Conservation (phyloP, 2,888 invertebrate species). For the Epinotia nisella region DNA sequence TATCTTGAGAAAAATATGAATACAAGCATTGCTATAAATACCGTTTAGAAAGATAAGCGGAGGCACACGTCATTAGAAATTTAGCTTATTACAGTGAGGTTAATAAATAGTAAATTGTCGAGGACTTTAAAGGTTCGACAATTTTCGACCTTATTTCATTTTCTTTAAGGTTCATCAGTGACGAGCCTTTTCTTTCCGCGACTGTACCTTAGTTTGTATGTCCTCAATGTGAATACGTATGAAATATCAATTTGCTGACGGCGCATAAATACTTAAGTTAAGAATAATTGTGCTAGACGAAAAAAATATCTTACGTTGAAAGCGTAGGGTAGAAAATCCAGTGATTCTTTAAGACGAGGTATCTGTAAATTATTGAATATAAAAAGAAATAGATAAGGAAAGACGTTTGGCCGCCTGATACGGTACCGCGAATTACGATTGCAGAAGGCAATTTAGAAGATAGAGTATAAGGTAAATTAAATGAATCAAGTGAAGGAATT, state of each 20-base stretch:
- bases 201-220: neutral
- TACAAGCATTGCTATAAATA: too few species aligned
- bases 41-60: too few species aligned
- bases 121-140: too few species aligned
- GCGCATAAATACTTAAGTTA: neutral
- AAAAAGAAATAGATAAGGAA: neutral
- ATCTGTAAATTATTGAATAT: neutral
- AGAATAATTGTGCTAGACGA: slow-evolving; percentile 4
- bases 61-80: too few species aligned
- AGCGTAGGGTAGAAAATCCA: neutral
- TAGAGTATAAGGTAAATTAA: too few species aligned
- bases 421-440: neutral
- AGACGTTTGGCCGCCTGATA: neutral
- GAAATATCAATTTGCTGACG: neutral
- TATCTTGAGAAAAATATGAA: too few species aligned
- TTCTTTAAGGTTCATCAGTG: neutral
- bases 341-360: neutral
- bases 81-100: too few species aligned
- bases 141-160: neutral
- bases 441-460: too few species aligned
- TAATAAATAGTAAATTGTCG: too few species aligned
- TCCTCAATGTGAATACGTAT: neutral
- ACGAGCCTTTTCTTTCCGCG: neutral
- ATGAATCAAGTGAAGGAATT: neutral
- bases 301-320: slow-evolving; percentile 3